These are phyloP conservation scores for Chloropsis cyanopogon DNA, from an alignment of 2,113 vertebrate species.

Conservation along the genomic window DNA sequence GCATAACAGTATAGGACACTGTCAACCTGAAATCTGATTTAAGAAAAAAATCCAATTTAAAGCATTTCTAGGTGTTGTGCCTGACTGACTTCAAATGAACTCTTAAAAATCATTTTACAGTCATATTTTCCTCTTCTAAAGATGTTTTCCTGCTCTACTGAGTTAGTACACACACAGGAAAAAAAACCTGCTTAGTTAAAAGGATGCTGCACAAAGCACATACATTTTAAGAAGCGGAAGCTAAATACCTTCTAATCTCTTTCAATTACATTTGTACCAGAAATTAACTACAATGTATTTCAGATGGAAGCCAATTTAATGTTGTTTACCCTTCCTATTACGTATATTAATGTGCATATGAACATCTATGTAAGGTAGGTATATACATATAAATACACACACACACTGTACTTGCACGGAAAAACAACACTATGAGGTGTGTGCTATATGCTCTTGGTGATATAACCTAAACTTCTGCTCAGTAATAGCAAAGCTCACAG, in stretches of 20 bases:
- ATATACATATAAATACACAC: neutral
- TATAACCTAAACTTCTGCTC: neutral
- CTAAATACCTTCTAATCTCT: neutral
- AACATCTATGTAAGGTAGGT: neutral
- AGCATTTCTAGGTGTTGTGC: slow-evolving; percentile 16
- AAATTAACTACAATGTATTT: neutral
- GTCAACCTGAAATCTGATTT: slow-evolving; percentile 20
- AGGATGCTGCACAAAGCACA: neutral
- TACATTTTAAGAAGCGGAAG: neutral
- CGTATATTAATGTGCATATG: neutral
- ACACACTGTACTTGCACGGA: neutral
- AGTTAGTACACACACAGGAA: neutral
- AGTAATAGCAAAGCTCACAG: neutral
- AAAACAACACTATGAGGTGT: neutral
- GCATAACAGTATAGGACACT: neutral
- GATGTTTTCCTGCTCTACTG: neutral
- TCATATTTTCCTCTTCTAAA: neutral
- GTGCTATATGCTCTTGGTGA: neutral
- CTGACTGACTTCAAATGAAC: slow-evolving; percentile 14
- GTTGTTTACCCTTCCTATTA: neutral
- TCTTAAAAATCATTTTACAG: slow-evolving; percentile 38
- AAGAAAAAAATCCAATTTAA: neutral
- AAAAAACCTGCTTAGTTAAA: neutral
- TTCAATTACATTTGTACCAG: neutral
- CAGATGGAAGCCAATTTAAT: neutral